Evolutionary conservation across 2,113 vertebrate genomes (phyloP).

Genomic region (Nannospalax galili): DNA sequence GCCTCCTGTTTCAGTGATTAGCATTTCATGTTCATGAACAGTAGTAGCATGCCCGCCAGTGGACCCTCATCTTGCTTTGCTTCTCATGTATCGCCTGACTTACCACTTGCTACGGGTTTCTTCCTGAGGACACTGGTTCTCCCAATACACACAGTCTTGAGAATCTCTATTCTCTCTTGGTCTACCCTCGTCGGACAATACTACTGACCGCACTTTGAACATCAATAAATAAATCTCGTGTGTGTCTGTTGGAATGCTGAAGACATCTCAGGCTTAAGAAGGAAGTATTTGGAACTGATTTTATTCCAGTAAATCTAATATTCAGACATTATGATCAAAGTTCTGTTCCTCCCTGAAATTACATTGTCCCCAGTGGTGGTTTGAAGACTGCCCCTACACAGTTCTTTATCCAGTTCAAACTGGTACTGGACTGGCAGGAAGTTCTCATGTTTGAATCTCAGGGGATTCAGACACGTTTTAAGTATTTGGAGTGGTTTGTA

Average conservation of each 20-base stretch:
- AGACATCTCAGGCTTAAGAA: too few relatives aligned
- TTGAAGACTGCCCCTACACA: not conserved
- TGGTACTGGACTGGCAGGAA: not conserved
- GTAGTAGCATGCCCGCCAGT: not conserved
- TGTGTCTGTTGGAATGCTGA: not conserved
- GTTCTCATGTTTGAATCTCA: not conserved
- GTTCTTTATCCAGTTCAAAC: not conserved
- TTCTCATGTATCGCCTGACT: not conserved
- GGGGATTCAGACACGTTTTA: not conserved
- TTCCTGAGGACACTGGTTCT: not conserved
- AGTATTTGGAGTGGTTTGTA: not conserved
- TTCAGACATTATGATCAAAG: not conserved
- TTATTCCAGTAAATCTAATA: not conserved
- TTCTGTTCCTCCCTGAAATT: not conserved
- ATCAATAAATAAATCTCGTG: not conserved
- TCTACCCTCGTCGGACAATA: not conserved
- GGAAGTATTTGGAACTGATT: not conserved
- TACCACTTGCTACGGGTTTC: not conserved
- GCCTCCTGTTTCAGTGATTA: slow-evolving; percentile 64
- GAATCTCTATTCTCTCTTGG: not conserved
- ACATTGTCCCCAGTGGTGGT: not conserved
- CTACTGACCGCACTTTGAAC: not conserved
- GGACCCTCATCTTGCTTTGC: slow-evolving; percentile 50
- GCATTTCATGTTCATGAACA: slow-evolving; percentile 27
- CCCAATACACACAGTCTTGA: not conserved